Evolutionary conservation across 53 echinoderm and acorn worm species (phyloP).

Genomic region (Arbacia lixula): DNA sequence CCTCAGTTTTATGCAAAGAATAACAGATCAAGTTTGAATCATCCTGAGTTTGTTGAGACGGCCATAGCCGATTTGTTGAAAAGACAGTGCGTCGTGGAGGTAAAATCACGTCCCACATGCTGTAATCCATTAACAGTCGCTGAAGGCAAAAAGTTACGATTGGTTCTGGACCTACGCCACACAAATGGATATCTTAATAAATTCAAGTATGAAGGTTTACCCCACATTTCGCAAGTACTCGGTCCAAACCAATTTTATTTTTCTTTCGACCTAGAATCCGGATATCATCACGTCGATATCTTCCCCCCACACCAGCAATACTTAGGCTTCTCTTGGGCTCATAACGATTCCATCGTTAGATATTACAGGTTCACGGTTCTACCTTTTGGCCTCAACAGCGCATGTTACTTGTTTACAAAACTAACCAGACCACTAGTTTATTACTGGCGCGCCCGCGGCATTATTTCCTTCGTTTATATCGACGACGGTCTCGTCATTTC

Average conservation of each 20-base stretch:
- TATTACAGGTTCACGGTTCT: slow-evolving; percentile 37
- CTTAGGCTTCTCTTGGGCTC: slow-evolving; percentile 49
- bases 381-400: slow-evolving; percentile 26
- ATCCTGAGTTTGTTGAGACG: slow-evolving; percentile 45
- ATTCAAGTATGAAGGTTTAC: slow-evolving; percentile 50
- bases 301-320: slow-evolving; percentile 64
- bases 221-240: slow-evolving; percentile 42
- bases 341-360: slow-evolving; percentile 16
- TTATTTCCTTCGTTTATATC: slow-evolving; percentile 32
- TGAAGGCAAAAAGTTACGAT: slow-evolving; percentile 50
- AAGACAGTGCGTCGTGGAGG: slow-evolving; percentile 30
- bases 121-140: slow-evolving; percentile 55
- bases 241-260: slow-evolving; percentile 26
- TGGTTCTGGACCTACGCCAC: too few species aligned
- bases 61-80: slow-evolving; percentile 49
- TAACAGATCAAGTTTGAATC: slow-evolving; percentile 52
- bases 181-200: slow-evolving; percentile 45
- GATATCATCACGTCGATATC: slow-evolving; percentile 56
- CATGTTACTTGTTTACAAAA: slow-evolving; percentile 57
- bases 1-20: slow-evolving; percentile 41
- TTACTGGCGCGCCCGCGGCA: slow-evolving; percentile 20
- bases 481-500: slow-evolving; percentile 42
- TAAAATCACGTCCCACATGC: slow-evolving; percentile 29
- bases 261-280: slow-evolving; percentile 51
- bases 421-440: slow-evolving; percentile 49